Evolutionary conservation across 2,888 invertebrate genomes (phyloP), one percentile per base, ranked within the genome.

Genomic region (Chrysolina haemoptera): DNA sequence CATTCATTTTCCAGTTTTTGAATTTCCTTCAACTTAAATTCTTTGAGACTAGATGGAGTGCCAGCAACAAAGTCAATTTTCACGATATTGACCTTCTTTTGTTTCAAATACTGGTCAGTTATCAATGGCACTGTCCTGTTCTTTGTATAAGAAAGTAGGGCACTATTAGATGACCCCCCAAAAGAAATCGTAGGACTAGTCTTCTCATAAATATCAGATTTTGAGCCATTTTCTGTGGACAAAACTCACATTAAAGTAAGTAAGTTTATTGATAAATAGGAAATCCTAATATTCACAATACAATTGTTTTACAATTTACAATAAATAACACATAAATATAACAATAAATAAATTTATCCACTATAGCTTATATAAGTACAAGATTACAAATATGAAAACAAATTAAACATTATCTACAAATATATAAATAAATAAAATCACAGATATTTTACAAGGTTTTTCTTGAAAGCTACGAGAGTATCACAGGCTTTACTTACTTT

Each of bases 71-170:
- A 72, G 53, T 78, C 74, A 16, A 78, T 77, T 64, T 71, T 76
- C 18, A 78, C 74, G 46, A 78, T 76, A 18, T 78, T 78, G 12
- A 76, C 53, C 59, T 76, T 77, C 16, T 73, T 76, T 41, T 76
- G 40, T 41, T 71, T 63, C 20, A 77, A 68, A 69, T 78, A 76
- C 65, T 78, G 46, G n/a, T 75, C 74, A 14, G 77, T 78, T 53
- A 62, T 77, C 18, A 71, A 55, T 64, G 78, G 68, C 12, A 75
- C 20, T 27, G 40, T 43, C n/a, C 20, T 1, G 12, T 48, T 18
- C 53, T 72, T 75, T 46, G n/a, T 75, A 46, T 59, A 67, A 12
- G 70, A 41, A 16, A 70, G 48, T 22, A 46, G 66, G 2, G 41
- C 50, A 4, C 53, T 41, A 46, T 35, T 40, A 35, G 62, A 41